Conservation (phyloP, 2,888 invertebrate genomes). For the Hemaris fuciformis region DNA sequence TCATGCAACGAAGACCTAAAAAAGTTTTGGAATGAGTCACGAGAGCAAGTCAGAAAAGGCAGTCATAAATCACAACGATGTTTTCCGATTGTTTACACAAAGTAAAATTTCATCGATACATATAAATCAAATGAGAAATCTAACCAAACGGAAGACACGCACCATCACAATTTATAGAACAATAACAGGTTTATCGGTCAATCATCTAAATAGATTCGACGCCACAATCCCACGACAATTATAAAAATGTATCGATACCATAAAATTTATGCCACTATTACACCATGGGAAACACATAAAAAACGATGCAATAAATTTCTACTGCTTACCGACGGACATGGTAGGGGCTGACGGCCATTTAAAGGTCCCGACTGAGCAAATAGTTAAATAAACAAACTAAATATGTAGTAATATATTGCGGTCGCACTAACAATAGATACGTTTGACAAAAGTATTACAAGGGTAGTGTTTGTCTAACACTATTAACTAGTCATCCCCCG, state of each 20-base stretch:
- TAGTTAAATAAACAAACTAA: constrained; percentile 45
- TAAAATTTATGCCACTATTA: constrained; percentile 21
- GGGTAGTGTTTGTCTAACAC: constrained; percentile 3
- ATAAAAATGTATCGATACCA: constrained; percentile 28
- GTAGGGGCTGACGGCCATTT: constrained; percentile 44
- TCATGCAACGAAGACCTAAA: neutral
- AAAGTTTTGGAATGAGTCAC: neutral
- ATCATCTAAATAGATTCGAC: constrained; percentile 31
- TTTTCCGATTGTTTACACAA: constrained; percentile 12
- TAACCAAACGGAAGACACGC: constrained; percentile 4
- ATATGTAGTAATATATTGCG: constrained; percentile 45
- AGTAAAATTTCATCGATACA: constrained; percentile 6
- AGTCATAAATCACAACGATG: constrained; percentile 1
- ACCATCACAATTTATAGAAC: constrained; percentile 29
- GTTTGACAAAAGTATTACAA: constrained; percentile 42
- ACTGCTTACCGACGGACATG: constrained; percentile 36
- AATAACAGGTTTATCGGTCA: constrained; percentile 25
- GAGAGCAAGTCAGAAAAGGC: neutral
- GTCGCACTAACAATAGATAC: constrained; percentile 44
- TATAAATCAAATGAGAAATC: constrained; percentile 11
- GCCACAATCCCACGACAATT: constrained; percentile 44
- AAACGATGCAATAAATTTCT: constrained; percentile 33
- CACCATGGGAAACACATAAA: constrained; percentile 26
- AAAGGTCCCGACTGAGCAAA: constrained; percentile 32
- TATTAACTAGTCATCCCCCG: neutral